Conservation (phyloP, 2,888 invertebrate genomes). For the Calameuta filiformis region DNA sequence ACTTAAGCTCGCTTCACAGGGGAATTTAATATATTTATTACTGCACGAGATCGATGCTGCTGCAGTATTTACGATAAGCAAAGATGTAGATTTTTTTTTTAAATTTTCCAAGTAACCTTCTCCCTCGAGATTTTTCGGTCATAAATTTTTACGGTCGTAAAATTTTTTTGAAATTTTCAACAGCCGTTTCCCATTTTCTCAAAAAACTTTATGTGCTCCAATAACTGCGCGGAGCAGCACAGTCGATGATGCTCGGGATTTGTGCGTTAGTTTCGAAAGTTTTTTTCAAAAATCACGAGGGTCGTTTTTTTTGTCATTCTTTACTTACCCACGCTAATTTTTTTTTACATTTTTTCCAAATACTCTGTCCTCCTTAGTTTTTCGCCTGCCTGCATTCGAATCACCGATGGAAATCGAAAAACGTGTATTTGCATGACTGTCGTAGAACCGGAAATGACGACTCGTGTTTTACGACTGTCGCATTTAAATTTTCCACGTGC, state of each 20-base stretch:
- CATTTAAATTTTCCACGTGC: not conserved
- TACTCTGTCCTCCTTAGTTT: conserved; percentile 23
- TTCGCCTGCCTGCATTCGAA: not conserved
- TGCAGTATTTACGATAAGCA: too few relatives aligned
- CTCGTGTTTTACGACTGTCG: not conserved
- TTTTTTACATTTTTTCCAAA: not conserved
- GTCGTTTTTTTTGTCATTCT: not conserved
- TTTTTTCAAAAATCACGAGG: not conserved
- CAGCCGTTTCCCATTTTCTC: not conserved
- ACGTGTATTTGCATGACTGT: conserved; percentile 19
- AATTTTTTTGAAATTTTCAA: not conserved
- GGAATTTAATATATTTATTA: not conserved
- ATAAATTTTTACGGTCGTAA: not conserved
- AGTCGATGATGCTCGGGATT: too few relatives aligned
- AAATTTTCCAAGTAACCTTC: too few relatives aligned
- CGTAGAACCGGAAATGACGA: conserved; percentile 3
- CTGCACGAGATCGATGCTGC: too few relatives aligned
- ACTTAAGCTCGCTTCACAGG: not conserved
- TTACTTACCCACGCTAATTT: not conserved
- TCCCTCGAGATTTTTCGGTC: too few relatives aligned
- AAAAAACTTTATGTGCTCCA: not conserved
- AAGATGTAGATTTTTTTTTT: too few relatives aligned
- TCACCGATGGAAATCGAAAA: not conserved
- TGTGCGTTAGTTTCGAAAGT: not conserved
- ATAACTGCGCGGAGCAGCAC: not conserved